These are phyloP conservation scores for Ailuropoda melanoleuca DNA, from an alignment of 2,113 vertebrate genomes.

Conservation along the genomic window DNA sequence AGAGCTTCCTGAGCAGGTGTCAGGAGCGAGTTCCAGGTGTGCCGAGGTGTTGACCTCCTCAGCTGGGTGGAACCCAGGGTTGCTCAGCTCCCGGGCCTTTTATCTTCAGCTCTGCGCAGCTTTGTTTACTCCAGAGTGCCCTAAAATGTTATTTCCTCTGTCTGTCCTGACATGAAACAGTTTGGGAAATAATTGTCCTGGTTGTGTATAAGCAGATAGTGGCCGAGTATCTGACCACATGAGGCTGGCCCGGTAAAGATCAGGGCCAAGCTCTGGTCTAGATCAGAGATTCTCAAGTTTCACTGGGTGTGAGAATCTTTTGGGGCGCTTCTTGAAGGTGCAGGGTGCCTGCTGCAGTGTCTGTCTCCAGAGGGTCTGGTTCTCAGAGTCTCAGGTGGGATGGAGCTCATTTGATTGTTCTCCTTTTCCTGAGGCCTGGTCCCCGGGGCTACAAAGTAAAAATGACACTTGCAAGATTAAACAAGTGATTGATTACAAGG, in stretches of 20 bases:
- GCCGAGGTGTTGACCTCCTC: too few species aligned
- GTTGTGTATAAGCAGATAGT: neutral
- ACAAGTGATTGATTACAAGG: neutral
- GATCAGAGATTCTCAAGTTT: neutral
- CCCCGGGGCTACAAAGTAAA: neutral
- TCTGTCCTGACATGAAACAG: neutral
- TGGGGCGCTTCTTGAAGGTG: neutral
- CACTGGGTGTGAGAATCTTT: neutral
- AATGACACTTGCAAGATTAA: neutral
- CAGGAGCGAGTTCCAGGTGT: neutral
- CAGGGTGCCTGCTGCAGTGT: neutral
- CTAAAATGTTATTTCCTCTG: neutral
- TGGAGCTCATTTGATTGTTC: neutral
- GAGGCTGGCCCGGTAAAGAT: neutral
- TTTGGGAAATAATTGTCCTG: neutral
- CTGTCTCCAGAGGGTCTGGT: neutral
- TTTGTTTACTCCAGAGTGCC: neutral
- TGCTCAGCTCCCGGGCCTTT: neutral
- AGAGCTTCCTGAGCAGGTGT: neutral
- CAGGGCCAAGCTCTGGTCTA: neutral
- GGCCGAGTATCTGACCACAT: neutral
- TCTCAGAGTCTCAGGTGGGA: neutral
- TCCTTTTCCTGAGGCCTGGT: neutral
- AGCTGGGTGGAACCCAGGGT: neutral
- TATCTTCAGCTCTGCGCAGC: neutral